Evolutionary conservation across 2,888 invertebrate genomes (phyloP), one percentile per base, ranked within the genome.

Genomic region (Pollenia amentaria): DNA sequence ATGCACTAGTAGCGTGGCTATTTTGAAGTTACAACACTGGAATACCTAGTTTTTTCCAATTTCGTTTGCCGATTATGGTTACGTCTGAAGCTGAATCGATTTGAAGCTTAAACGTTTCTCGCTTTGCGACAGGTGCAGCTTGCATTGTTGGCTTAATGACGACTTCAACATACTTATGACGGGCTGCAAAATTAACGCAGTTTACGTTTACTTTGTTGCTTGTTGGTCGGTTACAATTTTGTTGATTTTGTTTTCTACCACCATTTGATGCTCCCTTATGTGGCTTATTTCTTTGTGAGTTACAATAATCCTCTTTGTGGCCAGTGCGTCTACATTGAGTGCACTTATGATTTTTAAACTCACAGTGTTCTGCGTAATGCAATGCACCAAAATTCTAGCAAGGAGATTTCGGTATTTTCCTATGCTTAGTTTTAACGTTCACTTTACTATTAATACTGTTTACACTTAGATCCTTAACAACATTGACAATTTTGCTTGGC

Each of bases 161-260:
- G 7, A 72, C 57, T 55, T 72, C 29, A 16, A 72, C 72, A 70
- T 53, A 70, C 18, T 70, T 70, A 11, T 38, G 53, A 7, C 69
- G 53, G 1, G 55, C 44, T 72, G 55, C 57, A 44, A 53, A 53
- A 72, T 55, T 72, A 2, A 72, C 21, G 14, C 57, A n/a, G 42
- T 72, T 72, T 55, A 72, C 42, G 6, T 55, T 11, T 14, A 69
- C 51, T 29, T 51, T 18, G 38, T 51, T 51, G 38, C 46, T 69
- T 46, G 40, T 14, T 18, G 69, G 69, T 40, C 53, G 67, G 9
- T 67, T 14, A 0, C 18, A 10, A 8, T 7, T 51, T 55, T 72
- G 70, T 0, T 55, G 7, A 16, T 21, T 72, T 72, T 44, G n/a
- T n/a, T 44, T 40, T 57, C 53, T 57, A 9, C 14, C 65, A 12